Conservation (phyloP, 2,113 vertebrate genomes). For the Opisthocomus hoazin region DNA sequence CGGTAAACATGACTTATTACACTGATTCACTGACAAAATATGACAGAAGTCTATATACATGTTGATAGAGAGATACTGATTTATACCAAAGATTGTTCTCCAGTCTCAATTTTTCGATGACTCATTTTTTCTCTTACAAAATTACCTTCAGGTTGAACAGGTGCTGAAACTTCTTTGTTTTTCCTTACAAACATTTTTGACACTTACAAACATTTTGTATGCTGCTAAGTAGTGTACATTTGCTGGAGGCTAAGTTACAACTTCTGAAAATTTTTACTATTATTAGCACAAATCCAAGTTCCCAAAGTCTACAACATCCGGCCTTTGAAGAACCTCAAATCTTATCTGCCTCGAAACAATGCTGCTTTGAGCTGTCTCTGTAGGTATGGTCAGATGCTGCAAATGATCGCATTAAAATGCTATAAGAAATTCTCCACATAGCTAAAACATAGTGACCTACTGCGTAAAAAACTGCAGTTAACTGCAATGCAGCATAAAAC, state of each 20-base stretch:
- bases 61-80: neutral
- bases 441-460: neutral
- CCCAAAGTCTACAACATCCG: neutral
- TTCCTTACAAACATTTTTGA: neutral
- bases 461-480: neutral
- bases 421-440: neutral
- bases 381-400: neutral
- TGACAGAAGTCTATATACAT: neutral
- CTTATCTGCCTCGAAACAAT: neutral
- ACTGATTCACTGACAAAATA: neutral
- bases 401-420: neutral
- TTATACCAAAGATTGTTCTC: neutral
- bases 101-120: neutral
- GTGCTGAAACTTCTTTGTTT: neutral
- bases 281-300: neutral
- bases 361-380: neutral
- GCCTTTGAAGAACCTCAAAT: slow-evolving; percentile 2
- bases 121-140: neutral
- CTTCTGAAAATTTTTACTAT: neutral
- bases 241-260: neutral
- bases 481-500: neutral
- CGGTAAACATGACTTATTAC: neutral
- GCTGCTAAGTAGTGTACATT: neutral
- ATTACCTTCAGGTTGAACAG: neutral
- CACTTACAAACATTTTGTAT: neutral